These are phyloP conservation scores for Pogonomyrmex californicus DNA, from an alignment of 1,140 invertebrate genomes.

Conservation along the genomic window DNA sequence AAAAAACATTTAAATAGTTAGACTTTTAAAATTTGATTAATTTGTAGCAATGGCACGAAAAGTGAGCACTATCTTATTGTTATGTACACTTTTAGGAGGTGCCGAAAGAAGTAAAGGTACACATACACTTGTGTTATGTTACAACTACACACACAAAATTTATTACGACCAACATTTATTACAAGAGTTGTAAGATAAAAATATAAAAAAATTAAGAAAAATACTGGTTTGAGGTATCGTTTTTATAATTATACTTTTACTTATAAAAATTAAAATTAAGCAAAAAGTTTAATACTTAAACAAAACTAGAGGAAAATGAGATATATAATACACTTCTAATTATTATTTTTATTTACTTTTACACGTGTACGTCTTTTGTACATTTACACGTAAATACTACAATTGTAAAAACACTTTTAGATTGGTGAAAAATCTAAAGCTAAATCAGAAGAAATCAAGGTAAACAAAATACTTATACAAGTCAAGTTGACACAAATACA, in stretches of 20 bases:
- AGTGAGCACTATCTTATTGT: not conserved
- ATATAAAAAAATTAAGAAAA: not conserved
- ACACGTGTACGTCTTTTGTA: too few relatives aligned
- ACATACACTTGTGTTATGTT: conserved; percentile 49
- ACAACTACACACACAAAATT: not conserved
- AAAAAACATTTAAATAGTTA: not conserved
- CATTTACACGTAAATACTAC: not conserved
- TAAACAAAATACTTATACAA: conserved; percentile 35
- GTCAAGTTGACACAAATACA: not conserved
- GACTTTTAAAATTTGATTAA: not conserved
- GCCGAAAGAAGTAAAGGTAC: conserved; percentile 81
- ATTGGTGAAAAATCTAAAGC: conserved; percentile 17
- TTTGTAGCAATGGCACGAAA: not conserved
- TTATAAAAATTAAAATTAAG: not conserved
- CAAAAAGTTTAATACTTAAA: not conserved
- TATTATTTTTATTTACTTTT: not conserved
- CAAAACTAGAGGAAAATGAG: conserved; percentile 66
- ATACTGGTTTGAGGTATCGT: not conserved
- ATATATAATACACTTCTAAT: conserved; percentile 60
- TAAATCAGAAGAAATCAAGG: conserved; percentile 32
- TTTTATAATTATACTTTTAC: not conserved
- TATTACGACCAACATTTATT: not conserved
- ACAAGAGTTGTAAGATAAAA: not conserved
- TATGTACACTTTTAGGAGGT: conserved; percentile 70
- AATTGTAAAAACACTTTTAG: conserved; percentile 62